Percentiles rank a stretch among this genome's conserved stretches.
phyloP scores from a whole-genome alignment of 2,797 vertebrate species.

The Sibirionetta formosa region DNA sequence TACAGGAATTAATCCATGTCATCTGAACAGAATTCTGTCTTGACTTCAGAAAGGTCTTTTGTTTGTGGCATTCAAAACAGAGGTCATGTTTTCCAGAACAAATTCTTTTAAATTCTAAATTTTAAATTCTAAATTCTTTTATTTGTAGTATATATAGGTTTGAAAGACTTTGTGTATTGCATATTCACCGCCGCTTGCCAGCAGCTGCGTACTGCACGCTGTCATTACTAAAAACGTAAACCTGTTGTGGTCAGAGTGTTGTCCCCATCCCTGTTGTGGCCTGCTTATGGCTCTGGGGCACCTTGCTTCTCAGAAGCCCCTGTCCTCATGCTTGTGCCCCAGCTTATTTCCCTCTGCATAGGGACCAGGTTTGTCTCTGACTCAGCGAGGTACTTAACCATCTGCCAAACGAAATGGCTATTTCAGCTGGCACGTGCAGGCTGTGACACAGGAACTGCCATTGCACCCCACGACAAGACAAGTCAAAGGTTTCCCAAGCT shows the following conservation, averaged over 20 bases:
- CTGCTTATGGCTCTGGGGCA: accelerated
- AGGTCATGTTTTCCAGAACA: neutral
- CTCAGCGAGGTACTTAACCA: conserved; percentile 52
- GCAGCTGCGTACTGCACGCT: neutral
- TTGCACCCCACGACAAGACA: neutral
- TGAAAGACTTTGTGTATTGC: neutral
- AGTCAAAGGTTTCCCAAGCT: neutral
- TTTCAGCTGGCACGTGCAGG: neutral
- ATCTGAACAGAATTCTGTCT: neutral
- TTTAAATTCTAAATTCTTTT: neutral
- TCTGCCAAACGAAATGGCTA: conserved; percentile 19
- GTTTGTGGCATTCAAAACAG: neutral
- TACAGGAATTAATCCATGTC: neutral
- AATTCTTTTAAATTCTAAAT: too few relatives aligned
- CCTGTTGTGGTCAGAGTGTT: neutral
- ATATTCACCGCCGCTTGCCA: neutral
- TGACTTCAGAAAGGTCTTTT: neutral
- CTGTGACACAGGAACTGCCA: neutral
- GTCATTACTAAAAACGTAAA: neutral
- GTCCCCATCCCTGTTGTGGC: accelerated
- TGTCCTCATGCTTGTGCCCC: neutral
- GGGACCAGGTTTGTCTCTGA: neutral
- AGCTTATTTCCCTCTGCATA: neutral
- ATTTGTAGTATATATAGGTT: neutral
- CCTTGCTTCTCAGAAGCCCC: neutral